These are phyloP conservation scores for Periophthalmodon schlosseri DNA, from an alignment of 2,113 vertebrate species.

Conservation along the genomic window DNA sequence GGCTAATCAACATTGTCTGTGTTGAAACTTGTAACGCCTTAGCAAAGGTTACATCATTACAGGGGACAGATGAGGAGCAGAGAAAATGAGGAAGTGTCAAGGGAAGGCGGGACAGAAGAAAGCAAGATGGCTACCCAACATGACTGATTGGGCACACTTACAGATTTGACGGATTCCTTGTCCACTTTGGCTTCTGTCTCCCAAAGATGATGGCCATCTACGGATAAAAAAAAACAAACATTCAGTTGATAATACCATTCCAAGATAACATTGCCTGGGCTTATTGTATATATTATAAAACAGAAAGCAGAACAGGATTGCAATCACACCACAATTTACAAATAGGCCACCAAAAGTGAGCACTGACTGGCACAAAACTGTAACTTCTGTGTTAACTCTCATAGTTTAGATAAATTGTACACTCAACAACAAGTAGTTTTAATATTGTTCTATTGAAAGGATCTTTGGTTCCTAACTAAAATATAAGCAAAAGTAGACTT, in stretches of 20 bases:
- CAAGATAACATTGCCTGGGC: neutral
- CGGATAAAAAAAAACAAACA: conserved; percentile 38
- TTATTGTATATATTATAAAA: neutral
- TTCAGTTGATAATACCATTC: neutral
- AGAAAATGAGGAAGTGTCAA: conserved; percentile 45
- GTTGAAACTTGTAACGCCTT: conserved; percentile 61
- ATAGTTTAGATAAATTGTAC: neutral
- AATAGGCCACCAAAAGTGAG: neutral
- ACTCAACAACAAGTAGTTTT: too few species aligned
- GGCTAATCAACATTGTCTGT: conserved; percentile 61
- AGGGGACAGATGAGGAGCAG: conserved; percentile 57
- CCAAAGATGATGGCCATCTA: conserved; percentile 98
- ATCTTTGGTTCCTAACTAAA: too few species aligned
- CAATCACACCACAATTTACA: neutral
- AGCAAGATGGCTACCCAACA: conserved; percentile 20
- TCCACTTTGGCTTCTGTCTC: conserved; percentile 97
- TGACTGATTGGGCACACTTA: conserved; percentile 77
- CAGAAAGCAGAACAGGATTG: neutral
- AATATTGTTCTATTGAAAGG: too few species aligned
- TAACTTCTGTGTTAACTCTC: neutral
- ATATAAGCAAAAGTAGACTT: too few species aligned
- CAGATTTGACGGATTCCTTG: conserved; percentile 91
- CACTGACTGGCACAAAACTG: neutral
- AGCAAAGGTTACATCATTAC: conserved; percentile 75
- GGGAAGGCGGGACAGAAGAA: conserved; percentile 40